A percentile compares a stretch with the other conserved stretches of the same genome.
These are phyloP conservation scores for Mesoligia furuncula DNA, from an alignment of 2,888 invertebrate species.

Conservation along the genomic window DNA sequence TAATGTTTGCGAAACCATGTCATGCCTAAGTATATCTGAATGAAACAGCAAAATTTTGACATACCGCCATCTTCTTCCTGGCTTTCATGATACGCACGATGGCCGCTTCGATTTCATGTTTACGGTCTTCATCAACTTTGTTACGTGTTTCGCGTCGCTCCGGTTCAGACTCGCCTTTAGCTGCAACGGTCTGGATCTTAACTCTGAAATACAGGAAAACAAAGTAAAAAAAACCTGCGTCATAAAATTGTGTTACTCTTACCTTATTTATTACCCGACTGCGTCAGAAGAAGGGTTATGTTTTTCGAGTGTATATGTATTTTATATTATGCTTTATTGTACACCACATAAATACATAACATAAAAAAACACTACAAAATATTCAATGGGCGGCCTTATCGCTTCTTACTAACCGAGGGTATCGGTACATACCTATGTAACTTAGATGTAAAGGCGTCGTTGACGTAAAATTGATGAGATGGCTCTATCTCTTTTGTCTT, in stretches of 20 bases:
- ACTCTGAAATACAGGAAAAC: constrained; percentile 90
- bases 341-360: background rate
- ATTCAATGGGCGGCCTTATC: background rate
- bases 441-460: constrained; percentile 99
- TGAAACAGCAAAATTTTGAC: constrained; percentile 63
- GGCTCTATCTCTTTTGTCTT: constrained; percentile 99
- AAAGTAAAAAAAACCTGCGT: background rate
- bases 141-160: constrained; percentile 99
- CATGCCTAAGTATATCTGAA: constrained; percentile 5
- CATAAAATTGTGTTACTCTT: background rate
- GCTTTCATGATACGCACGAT: constrained; percentile 99
- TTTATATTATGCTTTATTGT: background rate
- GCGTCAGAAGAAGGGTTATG: too few species aligned
- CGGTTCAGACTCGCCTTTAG: constrained; percentile 99
- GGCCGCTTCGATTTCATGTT: constrained; percentile 99
- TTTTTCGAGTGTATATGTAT: too few species aligned
- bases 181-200: constrained; percentile 98
- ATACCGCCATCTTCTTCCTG: constrained; percentile 97
- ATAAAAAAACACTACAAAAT: background rate
- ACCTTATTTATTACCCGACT: background rate
- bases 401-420: background rate
- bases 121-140: constrained; percentile 99
- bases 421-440: constrained; percentile 93
- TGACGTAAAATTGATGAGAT: constrained; percentile 97
- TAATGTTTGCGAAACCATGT: constrained; percentile 6